A percentile compares a stretch with the other conserved stretches of the same genome.
phyloP scores from a whole-genome alignment of 2,888 invertebrate genomes.

The Galerucella pusilla region DNA sequence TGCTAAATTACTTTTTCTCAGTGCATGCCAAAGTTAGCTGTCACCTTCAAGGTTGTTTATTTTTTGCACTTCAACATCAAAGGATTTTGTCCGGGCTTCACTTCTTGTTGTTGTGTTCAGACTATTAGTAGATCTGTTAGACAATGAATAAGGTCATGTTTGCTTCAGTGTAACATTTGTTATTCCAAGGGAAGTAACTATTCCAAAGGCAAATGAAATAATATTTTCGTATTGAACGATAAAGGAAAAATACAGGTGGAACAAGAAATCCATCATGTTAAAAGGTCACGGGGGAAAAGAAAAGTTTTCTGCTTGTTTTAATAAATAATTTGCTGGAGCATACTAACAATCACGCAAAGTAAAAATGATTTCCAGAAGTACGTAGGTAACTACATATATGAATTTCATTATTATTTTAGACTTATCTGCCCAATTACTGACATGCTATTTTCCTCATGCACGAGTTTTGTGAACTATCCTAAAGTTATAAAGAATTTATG shows the following conservation, averaged over 20 bases:
- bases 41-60: too few species aligned
- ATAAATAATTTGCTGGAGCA: not conserved
- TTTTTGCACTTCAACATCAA: too few species aligned
- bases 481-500: not conserved
- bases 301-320: not conserved
- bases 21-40: too few species aligned
- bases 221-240: not conserved
- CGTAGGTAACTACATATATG: too few species aligned
- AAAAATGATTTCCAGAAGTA: not conserved
- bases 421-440: not conserved
- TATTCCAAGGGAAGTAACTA: too few species aligned
- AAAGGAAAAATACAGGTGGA: not conserved
- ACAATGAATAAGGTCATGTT: too few species aligned
- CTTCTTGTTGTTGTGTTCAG: too few species aligned
- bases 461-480: not conserved
- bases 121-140: too few species aligned
- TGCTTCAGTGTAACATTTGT: too few species aligned
- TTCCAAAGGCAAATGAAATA: too few species aligned
- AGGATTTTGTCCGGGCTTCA: too few species aligned
- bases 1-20: too few species aligned
- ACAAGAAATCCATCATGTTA: not conserved
- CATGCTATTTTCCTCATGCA: conserved; percentile 2
- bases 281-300: not conserved
- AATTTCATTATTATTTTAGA: not conserved
- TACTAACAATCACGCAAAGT: not conserved